These are phyloP conservation scores for Fulmarus glacialis DNA, from an alignment of 2,113 vertebrate genomes.

Conservation along the genomic window DNA sequence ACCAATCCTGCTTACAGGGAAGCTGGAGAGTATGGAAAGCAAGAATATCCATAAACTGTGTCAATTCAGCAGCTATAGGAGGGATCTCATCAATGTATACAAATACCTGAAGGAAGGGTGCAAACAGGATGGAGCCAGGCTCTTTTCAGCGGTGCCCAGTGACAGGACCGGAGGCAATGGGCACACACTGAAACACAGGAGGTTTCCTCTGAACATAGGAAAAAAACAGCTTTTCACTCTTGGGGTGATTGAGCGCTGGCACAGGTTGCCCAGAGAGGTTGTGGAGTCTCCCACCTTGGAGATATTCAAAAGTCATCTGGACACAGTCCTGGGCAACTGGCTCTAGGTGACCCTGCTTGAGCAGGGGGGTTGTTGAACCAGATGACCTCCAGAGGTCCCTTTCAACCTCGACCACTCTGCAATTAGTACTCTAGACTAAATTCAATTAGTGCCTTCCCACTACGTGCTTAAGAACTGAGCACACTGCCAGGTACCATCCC, in stretches of 20 bases:
- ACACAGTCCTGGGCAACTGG: background rate
- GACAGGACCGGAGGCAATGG: background rate
- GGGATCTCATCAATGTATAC: background rate
- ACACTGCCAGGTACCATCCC: background rate
- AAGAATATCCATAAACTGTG: background rate
- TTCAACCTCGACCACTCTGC: background rate
- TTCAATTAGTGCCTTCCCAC: background rate
- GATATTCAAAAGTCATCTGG: background rate
- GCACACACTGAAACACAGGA: background rate
- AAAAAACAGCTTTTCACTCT: background rate
- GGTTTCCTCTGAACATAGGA: background rate
- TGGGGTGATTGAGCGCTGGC: background rate
- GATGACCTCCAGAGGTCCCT: background rate
- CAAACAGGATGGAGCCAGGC: background rate
- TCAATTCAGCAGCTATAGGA: background rate
- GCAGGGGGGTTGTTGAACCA: background rate
- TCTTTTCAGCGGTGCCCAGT: background rate
- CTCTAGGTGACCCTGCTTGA: background rate
- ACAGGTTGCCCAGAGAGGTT: background rate
- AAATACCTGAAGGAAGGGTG: background rate
- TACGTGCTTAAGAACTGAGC: fast-evolving
- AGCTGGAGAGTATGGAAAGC: background rate
- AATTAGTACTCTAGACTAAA: too few species aligned
- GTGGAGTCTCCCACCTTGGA: background rate
- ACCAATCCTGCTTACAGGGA: background rate